Conservation (phyloP, 2,888 invertebrate species). For the Xestoiulus laeticollis region DNA sequence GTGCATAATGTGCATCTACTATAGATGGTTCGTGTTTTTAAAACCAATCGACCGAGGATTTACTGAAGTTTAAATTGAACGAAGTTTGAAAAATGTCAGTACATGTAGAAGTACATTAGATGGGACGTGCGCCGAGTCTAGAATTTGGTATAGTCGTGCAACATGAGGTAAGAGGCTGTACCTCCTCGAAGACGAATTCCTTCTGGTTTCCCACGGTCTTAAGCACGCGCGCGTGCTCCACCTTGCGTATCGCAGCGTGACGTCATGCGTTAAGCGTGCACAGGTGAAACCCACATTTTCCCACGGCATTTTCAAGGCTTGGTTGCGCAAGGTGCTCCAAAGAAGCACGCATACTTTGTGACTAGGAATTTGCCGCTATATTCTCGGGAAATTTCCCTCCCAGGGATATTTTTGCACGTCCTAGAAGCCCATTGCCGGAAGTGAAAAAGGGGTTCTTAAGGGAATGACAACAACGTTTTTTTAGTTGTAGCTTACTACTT, state of each 20-base stretch:
- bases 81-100: too few species aligned
- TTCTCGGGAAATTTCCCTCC: neutral
- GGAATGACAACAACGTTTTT: neutral
- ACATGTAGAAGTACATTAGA: too few species aligned
- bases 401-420: neutral
- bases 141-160: neutral
- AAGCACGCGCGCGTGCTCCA: constrained; percentile 1
- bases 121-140: neutral
- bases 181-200: constrained; percentile 6
- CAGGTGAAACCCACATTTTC: neutral
- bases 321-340: neutral
- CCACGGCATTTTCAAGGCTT: constrained; percentile 14
- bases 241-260: neutral
- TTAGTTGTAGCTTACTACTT: neutral
- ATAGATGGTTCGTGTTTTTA: neutral
- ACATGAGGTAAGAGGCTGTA: neutral
- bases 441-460: neutral
- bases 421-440: neutral
- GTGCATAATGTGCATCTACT: too few species aligned
- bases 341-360: neutral
- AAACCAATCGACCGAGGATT: too few species aligned
- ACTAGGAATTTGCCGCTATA: neutral
- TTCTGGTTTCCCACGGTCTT: constrained; percentile 19
- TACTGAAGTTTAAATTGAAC: too few species aligned
- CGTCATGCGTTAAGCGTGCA: constrained; percentile 9